Evolutionary conservation across 92 coral and sea anemone species (phyloP).

Genomic region (Bergia puertoricense): DNA sequence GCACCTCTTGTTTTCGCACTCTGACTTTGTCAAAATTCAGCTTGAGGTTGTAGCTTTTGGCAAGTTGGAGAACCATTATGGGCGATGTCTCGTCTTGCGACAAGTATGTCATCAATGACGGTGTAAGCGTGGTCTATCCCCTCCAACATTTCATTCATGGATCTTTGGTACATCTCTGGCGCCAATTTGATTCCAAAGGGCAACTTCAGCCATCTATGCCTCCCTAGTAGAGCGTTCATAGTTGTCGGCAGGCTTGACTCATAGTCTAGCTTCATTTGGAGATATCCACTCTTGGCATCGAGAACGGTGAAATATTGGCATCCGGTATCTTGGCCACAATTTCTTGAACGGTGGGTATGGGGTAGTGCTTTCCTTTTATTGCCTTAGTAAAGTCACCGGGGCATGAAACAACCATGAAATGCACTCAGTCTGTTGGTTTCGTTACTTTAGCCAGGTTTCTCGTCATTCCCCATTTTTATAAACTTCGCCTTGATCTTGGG

Average conservation of each 20-base stretch:
- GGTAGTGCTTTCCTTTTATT: conserved; percentile 56
- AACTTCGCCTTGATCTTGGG: conserved; percentile 40
- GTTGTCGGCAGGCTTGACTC: conserved; percentile 46
- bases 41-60: conserved; percentile 49
- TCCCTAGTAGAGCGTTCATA: not conserved
- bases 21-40: conserved; percentile 63
- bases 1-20: not conserved
- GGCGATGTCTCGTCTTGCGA: conserved; percentile 50
- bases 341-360: conserved; percentile 61
- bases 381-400: not conserved
- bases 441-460: conserved; percentile 55
- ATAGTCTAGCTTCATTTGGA: conserved; percentile 57
- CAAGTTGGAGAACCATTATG: conserved; percentile 61
- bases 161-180: conserved; percentile 51
- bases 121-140: conserved; percentile 39
- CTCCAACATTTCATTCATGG: conserved; percentile 54
- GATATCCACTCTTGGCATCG: conserved; percentile 64
- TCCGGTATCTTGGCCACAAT: conserved; percentile 45
- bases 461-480: no score
- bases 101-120: conserved; percentile 47
- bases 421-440: conserved; percentile 62
- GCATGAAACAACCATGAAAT: conserved; percentile 51
- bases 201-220: conserved; percentile 46
- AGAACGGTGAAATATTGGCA: conserved; percentile 53
- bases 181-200: conserved; percentile 58